Evolutionary conservation across 2,888 invertebrate genomes (phyloP).

Genomic region (Argyresthia goedartella): DNA sequence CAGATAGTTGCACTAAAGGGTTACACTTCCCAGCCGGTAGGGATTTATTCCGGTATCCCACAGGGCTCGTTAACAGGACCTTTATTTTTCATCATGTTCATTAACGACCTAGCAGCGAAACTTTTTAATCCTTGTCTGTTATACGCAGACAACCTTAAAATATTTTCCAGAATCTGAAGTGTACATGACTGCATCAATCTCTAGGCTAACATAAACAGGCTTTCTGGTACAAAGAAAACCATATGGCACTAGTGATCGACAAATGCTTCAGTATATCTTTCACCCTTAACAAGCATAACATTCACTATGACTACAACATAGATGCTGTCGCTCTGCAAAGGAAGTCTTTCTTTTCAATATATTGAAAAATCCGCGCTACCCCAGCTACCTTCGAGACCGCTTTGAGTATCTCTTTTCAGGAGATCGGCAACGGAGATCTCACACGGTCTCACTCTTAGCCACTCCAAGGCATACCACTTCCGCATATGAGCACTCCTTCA

Average conservation of each 20-base stretch:
- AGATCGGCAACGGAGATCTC: too few relatives aligned
- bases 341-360: not conserved
- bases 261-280: not conserved
- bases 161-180: too few relatives aligned
- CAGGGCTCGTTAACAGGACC: not conserved
- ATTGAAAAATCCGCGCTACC: too few relatives aligned
- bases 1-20: conserved; percentile 1
- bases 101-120: not conserved
- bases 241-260: not conserved
- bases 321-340: not conserved
- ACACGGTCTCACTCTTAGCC: too few relatives aligned
- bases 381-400: too few relatives aligned
- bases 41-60: not conserved
- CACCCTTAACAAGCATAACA: not conserved
- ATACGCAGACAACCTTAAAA: too few relatives aligned
- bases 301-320: not conserved
- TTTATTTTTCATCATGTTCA: not conserved
- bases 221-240: not conserved
- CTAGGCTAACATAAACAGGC: not conserved
- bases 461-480: not conserved
- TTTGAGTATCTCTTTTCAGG: too few relatives aligned
- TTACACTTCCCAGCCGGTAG: not conserved
- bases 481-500: not conserved
- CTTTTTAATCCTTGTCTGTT: too few relatives aligned
- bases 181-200: too few relatives aligned